Evolutionary conservation across 2,113 vertebrate species (phyloP).

Genomic region (Xerus inauris): DNA sequence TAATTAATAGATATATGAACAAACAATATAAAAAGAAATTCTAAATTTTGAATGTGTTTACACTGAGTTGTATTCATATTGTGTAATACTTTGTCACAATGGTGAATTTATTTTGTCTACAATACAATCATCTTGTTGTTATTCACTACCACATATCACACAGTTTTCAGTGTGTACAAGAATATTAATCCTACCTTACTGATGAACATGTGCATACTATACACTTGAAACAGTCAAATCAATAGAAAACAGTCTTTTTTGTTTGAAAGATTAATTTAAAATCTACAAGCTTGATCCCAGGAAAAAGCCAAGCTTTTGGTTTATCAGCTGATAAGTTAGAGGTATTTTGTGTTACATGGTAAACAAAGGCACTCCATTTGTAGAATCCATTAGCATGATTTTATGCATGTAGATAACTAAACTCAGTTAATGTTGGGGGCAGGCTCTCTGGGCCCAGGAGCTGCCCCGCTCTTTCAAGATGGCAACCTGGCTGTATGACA

Average conservation of each 20-base stretch:
- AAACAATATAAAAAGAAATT: background rate
- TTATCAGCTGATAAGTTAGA: background rate
- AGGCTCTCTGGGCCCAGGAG: too few species aligned
- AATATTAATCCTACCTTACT: background rate
- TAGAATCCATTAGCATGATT: background rate
- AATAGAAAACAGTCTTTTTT: background rate
- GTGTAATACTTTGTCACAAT: background rate
- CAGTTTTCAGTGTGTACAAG: background rate
- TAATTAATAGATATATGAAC: background rate
- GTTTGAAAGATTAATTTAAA: background rate
- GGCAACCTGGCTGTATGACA: too few species aligned
- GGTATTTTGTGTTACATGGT: background rate
- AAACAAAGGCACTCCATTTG: background rate
- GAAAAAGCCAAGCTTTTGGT: background rate
- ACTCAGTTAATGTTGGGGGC: too few species aligned
- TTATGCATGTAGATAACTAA: background rate
- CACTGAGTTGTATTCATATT: background rate
- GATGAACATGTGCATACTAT: background rate
- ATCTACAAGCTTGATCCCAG: background rate
- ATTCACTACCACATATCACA: background rate
- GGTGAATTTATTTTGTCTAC: background rate
- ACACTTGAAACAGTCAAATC: background rate
- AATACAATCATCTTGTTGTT: background rate
- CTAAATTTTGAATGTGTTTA: background rate
- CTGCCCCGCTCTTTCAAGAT: too few species aligned